phyloP scores from a whole-genome alignment of 2,888 invertebrate species.

The Drosophila limbata region DNA sequence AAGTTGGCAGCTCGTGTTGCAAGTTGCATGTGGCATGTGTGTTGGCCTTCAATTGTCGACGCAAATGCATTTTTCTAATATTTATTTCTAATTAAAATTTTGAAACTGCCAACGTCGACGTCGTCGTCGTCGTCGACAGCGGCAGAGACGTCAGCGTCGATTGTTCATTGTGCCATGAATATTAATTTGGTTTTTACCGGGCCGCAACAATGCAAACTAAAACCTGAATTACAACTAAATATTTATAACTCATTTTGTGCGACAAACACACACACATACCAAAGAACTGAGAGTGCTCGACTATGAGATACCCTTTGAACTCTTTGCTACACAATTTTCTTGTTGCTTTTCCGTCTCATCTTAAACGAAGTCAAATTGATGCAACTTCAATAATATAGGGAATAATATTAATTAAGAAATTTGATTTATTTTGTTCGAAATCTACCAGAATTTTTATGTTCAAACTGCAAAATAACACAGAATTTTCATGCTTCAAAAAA shows the following conservation, averaged over 20 bases:
- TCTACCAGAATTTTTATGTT: too few species aligned
- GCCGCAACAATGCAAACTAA: conserved; percentile 69
- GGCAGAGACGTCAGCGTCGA: conserved; percentile 25
- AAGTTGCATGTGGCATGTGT: neutral
- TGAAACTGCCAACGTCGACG: conserved; percentile 25
- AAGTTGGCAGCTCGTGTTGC: conserved; percentile 16
- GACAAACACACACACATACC: conserved; percentile 24
- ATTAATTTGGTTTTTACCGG: conserved; percentile 73
- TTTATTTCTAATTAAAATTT: conserved; percentile 53
- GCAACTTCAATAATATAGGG: too few species aligned
- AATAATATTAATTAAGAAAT: too few species aligned
- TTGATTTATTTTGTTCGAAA: too few species aligned
- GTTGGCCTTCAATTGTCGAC: conserved; percentile 24
- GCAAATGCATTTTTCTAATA: conserved; percentile 28
- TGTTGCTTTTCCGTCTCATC: neutral
- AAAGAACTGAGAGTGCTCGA: neutral
- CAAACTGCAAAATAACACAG: too few species aligned
- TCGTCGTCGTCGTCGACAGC: conserved; percentile 36
- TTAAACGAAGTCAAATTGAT: too few species aligned
- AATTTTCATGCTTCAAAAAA: too few species aligned
- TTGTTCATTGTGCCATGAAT: conserved; percentile 65
- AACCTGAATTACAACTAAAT: conserved; percentile 79
- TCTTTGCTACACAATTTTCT: neutral
- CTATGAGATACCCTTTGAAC: neutral
- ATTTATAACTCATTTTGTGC: conserved; percentile 80